These are phyloP conservation scores for Erynnis tages DNA, from an alignment of 2,888 invertebrate species.

Conservation along the genomic window DNA sequence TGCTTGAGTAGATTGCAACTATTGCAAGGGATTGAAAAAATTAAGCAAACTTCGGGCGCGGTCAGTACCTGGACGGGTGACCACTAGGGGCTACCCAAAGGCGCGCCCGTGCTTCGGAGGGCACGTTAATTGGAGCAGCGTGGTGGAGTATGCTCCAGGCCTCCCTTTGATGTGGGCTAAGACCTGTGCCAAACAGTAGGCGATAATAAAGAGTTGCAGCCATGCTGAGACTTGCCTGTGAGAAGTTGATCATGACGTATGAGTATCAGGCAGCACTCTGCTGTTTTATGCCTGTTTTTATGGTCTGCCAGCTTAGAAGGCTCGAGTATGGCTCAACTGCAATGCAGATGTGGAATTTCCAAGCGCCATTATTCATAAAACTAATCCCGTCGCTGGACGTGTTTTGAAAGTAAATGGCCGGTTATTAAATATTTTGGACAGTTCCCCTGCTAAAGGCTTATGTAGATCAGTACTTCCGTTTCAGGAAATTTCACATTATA, in stretches of 20 bases:
- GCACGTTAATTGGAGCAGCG: no score
- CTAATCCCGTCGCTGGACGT: constrained; percentile 30
- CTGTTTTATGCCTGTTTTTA: constrained; percentile 13
- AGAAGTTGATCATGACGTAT: background rate
- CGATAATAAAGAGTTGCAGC: background rate
- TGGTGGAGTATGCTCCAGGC: no score
- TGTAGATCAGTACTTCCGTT: constrained; percentile 2
- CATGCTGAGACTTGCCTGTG: background rate
- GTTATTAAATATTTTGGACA: constrained; percentile 26
- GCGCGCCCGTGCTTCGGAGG: no score
- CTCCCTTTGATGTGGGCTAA: no score
- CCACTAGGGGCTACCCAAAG: no score
- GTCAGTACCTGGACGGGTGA: no score
- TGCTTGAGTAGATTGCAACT: no score
- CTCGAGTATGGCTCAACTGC: constrained; percentile 26
- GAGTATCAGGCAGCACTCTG: background rate
- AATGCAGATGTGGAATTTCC: constrained; percentile 34
- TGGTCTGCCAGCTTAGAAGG: constrained; percentile 8
- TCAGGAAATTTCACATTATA: background rate
- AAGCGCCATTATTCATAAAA: constrained; percentile 31
- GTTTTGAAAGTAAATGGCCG: constrained; percentile 24
- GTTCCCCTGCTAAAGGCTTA: constrained; percentile 11
- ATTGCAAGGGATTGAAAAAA: no score
- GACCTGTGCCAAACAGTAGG: no score
- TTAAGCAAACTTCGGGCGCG: no score